These are phyloP conservation scores for Hydrolagus affinis DNA, from an alignment of 2,113 vertebrate species.

Conservation along the genomic window DNA sequence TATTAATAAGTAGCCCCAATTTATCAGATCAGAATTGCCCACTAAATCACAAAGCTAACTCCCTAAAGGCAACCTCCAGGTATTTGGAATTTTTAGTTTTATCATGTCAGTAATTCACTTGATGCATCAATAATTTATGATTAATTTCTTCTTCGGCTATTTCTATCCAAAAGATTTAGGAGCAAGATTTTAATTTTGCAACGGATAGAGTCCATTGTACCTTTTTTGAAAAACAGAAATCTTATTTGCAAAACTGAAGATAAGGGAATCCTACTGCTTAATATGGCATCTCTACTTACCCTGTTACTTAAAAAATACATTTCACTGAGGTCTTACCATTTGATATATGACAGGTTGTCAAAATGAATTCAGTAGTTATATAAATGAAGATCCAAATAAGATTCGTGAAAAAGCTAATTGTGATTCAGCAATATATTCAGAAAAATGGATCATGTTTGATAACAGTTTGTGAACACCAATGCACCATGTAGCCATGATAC, in stretches of 20 bases:
- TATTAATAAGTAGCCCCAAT: too few species aligned
- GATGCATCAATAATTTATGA: neutral
- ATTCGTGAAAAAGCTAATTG: conserved; percentile 8
- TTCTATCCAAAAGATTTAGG: neutral
- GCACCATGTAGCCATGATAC: too few species aligned
- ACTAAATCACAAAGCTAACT: neutral
- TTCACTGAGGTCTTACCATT: neutral
- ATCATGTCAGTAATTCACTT: neutral
- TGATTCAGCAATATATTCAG: neutral
- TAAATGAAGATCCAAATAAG: neutral
- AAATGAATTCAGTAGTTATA: neutral
- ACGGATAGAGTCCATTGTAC: neutral
- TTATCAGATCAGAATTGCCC: neutral
- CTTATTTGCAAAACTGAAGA: neutral
- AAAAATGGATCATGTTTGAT: conserved; percentile 10
- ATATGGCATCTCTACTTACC: neutral
- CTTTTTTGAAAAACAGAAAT: neutral
- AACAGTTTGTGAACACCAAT: neutral
- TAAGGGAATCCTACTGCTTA: neutral
- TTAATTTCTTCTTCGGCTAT: neutral
- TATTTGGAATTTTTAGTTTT: neutral
- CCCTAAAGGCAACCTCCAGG: neutral
- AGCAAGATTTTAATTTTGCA: neutral
- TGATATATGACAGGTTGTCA: conserved; percentile 1
- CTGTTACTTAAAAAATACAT: neutral